Percentiles rank a stretch among this genome's conserved stretches.
Conservation (phyloP, 2,113 vertebrate genomes). For the Varanus komodoensis region DNA sequence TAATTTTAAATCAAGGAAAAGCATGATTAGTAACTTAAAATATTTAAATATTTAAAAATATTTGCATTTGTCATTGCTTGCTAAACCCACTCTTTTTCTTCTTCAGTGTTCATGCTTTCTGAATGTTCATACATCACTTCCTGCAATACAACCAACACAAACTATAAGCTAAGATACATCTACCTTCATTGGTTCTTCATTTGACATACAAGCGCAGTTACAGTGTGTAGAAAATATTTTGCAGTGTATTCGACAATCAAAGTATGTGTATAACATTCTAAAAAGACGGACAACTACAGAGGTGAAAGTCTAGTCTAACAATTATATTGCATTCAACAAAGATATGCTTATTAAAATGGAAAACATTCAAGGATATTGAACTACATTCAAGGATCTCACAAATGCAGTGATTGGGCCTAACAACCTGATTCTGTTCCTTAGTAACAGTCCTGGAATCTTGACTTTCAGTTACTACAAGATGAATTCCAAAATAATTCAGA, state of each 20-base stretch:
- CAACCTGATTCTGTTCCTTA: neutral
- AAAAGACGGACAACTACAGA: neutral
- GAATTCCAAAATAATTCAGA: neutral
- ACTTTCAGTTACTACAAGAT: accelerated
- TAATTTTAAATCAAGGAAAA: neutral
- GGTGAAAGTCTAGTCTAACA: neutral
- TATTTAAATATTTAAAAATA: neutral
- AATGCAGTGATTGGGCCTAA: neutral
- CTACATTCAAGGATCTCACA: neutral
- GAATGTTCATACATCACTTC: neutral
- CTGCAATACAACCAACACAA: neutral
- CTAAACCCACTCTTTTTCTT: neutral
- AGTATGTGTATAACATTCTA: neutral
- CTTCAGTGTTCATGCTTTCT: neutral
- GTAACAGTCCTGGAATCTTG: neutral
- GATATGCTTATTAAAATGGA: neutral
- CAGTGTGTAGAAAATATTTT: neutral
- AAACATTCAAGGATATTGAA: neutral
- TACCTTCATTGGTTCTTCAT: neutral
- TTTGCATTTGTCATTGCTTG: neutral
- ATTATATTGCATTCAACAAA: neutral
- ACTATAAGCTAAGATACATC: neutral
- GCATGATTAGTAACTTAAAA: accelerated
- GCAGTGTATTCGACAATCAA: neutral
- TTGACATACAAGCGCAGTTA: neutral